These are phyloP conservation scores for Chitala chitala DNA, from an alignment of 2,113 vertebrate genomes.

Conservation along the genomic window DNA sequence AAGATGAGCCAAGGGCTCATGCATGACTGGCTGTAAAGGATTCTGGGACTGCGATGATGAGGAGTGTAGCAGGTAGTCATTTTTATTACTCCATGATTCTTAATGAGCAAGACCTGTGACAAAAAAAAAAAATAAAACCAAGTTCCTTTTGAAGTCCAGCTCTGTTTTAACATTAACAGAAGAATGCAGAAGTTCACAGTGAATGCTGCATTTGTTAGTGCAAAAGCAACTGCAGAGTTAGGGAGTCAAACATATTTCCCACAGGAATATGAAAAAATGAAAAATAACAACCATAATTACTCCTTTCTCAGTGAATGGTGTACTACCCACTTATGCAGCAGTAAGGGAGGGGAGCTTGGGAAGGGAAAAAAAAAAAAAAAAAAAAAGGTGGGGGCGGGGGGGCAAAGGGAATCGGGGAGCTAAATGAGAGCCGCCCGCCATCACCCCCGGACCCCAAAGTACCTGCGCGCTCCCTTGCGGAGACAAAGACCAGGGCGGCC, in stretches of 20 bases:
- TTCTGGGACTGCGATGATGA: not conserved
- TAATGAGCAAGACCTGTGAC: not conserved
- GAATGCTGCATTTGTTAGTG: too few relatives aligned
- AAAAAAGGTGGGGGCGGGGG: not conserved
- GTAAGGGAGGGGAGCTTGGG: not conserved
- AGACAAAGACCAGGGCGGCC: not conserved
- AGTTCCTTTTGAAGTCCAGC: not conserved
- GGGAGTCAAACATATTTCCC: not conserved
- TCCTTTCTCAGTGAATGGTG: too few relatives aligned
- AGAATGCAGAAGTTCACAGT: too few relatives aligned
- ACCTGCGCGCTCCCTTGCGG: not conserved
- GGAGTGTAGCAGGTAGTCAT: not conserved
- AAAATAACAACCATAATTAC: not conserved
- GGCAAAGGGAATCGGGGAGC: not conserved
- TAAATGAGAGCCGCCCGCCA: not conserved
- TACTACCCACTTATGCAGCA: too few relatives aligned
- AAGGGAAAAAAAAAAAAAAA: not conserved
- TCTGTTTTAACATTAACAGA: too few relatives aligned
- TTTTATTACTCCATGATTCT: too few relatives aligned
- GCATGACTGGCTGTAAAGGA: not conserved
- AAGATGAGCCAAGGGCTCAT: not conserved
- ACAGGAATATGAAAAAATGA: not conserved
- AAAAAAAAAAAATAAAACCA: not conserved
- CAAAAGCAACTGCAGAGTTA: too few relatives aligned
- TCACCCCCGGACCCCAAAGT: not conserved